Base-by-base conservation (phyloP, 1,140 invertebrate species). In the Prorops nasuta region DNA sequence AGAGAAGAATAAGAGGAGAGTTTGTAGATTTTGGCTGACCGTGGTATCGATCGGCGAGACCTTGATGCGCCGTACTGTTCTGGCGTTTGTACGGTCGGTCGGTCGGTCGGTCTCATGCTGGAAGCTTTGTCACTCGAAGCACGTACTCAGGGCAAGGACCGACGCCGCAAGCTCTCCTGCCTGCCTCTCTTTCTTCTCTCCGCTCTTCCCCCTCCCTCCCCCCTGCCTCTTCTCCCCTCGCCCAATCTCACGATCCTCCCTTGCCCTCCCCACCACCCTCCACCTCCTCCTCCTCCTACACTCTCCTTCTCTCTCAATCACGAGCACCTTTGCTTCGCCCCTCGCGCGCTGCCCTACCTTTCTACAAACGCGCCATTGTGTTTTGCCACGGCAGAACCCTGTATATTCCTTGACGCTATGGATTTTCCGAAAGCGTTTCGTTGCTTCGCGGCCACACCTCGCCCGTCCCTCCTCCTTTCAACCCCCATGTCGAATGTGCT, bases 141-240 rank as follows among this genome's bases (percentile, higher is more conserved):
- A 77, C 75, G 75, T 77, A 74, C 74, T 64, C 67, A 63, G 75
- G 72, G 75, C 74, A 76, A 76, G 71, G 73, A 77, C 75, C 75
- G 59, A 62, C 49, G 75, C 72, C 72, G 72, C 74, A 77, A 77
- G 74, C 73, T 76, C 67, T 48, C 69, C 50, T 57, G 49, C 59
- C 21, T 49, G 32, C 49, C 38, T 48, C 37, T 46, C 54, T 52
- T 52, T 52, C 54, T 57, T 50, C 46, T 49, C 41, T 20, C 38
- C 44, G 14, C 41, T 35, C 42, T 45, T 55, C 48, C 50, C 49
- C 44, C 44, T 57, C 35, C 14, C 42, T 49, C 24, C 20, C 36
- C 28, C 20, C 12, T 14, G 6, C 32, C 32, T 8, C 28, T 45
- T 45, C 38, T 51, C 45, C 28, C 21, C 36, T 48, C 38, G 39